Base-by-base conservation (phyloP, 1,140 invertebrate genomes). In the Acyrthosiphon pisum region DNA sequence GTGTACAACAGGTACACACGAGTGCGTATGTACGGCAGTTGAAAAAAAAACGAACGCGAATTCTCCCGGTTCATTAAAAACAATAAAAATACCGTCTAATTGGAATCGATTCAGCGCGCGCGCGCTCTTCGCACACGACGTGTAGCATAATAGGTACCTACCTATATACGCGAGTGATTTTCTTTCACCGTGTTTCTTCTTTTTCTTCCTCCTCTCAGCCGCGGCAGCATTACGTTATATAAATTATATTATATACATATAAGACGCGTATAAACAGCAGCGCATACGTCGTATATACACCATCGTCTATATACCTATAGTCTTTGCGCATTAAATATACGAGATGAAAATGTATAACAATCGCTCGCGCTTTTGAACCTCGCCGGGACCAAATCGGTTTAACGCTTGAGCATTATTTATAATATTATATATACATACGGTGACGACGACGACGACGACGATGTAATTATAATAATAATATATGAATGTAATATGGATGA, bases 11-110 rank as follows among this genome's bases (percentile, higher is more conserved):
- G 30, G 11, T n/a, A 68, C 60, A n/a, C 30, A 68, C 60, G 30
- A 68, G 60, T 68, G 60, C 60, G 30, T n/a, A n/a, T n/a, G 60
- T 68, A 68, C 30, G 30, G 60, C 37, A 84, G 83, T 84, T 30
- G 37, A 44, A 83, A 84, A 37, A 84, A 84, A 84, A 44, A 76
- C 18, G 9, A 68, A 41, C 23, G 60, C n/a, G n/a, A 76, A 76
- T 76, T 76, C 60, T 76, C 60, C 30, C 4, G 60, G 60, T n/a
- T 76, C 60, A 76, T 76, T 76, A 84, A 84, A 84, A 84, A 84
- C 83, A 84, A 84, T 84, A 84, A 84, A 84, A 84, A 84, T 84
- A 84, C 83, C 83, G 83, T 44, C 83, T 84, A 84, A 84, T 84
- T 84, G 83, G 83, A 84, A 84, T 84, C 83, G 41, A 84, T 84